Evolutionary conservation across 2,888 invertebrate species (phyloP), one percentile per base, ranked within the genome.

Genomic region (Hydroisotoma schaefferi): DNA sequence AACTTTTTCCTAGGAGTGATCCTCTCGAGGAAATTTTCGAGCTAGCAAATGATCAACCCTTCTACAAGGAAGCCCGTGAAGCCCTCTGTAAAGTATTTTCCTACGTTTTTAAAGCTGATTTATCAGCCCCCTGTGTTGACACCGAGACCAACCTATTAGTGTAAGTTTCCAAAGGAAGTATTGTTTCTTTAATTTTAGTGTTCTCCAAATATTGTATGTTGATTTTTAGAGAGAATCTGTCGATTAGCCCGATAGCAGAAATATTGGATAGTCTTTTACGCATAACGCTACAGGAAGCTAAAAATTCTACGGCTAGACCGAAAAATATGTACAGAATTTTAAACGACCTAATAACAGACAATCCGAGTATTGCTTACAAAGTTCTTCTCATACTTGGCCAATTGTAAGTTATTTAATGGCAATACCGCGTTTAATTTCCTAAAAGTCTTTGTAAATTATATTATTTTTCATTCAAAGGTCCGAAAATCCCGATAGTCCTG

Each of bases 1-100:
- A 47, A 4, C 55, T 44, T 54, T 29, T 28, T 38, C 40, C 1
- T 25, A 67, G 69, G 48, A 59, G 59, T 15, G 69, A 70, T 2
- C 47, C 58, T 52, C 59, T 70, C 33, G 70, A 70, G 2, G 72
- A 72, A 38, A 48, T 70, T 12, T 47, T 72, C 22, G 69, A 70
- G 8, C 69, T 69, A 47, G 61, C 62, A 44, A 49, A 27, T 22
- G 61, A 61, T 25, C 62, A 63, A 38, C 60, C 60, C 28, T 55
- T 67, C 15, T 70, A 69, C 29, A 62, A 64, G n/a, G 67, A 63
- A n/a, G 62, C 60, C 37, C 58, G 69, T 12, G 68, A 68, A 18
- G 52, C 65, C 1, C 55, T 68, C 6, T 61, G 64, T 3, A 68
- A 70, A 60, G 47, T 62, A 44, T 53, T 72, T 26, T 48, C 63